These are phyloP conservation scores for Donacobius atricapilla DNA, from an alignment of 2,113 vertebrate species.

Conservation along the genomic window DNA sequence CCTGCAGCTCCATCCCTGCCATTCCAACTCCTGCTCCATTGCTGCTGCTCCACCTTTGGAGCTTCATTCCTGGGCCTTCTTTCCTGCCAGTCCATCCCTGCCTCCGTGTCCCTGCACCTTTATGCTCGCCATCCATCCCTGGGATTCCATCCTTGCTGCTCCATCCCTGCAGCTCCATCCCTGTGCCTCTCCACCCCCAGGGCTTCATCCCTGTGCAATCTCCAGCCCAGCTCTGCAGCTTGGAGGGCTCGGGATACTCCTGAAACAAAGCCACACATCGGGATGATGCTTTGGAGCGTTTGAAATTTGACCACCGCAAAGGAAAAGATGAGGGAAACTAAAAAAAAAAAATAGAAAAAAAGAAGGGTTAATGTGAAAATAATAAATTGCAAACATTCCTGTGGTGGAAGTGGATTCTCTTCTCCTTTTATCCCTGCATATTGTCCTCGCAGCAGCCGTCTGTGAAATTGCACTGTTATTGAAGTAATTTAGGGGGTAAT, in stretches of 20 bases:
- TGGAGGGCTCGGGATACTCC: background rate
- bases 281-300: background rate
- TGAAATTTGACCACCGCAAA: slow-evolving; percentile 27
- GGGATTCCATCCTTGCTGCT: background rate
- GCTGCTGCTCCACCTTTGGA: too few relatives aligned
- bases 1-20: background rate
- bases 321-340: background rate
- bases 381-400: slow-evolving; percentile 72
- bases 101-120: background rate
- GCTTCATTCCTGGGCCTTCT: background rate
- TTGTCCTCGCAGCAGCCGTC: slow-evolving; percentile 72
- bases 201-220: background rate
- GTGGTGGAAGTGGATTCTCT: slow-evolving; percentile 70
- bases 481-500: slow-evolving; percentile 76
- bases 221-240: background rate
- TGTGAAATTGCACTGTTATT: slow-evolving; percentile 74
- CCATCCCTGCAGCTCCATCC: background rate
- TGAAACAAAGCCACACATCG: background rate
- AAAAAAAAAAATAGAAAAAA: background rate
- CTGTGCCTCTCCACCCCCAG: background rate
- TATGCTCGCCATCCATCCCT: background rate
- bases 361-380: slow-evolving; percentile 60
- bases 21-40: background rate
- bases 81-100: background rate
- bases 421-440: slow-evolving; percentile 66